Evolutionary conservation across 1,140 invertebrate genomes (phyloP), one percentile per base, ranked within the genome.

Genomic region (Megalonaias nervosa): DNA sequence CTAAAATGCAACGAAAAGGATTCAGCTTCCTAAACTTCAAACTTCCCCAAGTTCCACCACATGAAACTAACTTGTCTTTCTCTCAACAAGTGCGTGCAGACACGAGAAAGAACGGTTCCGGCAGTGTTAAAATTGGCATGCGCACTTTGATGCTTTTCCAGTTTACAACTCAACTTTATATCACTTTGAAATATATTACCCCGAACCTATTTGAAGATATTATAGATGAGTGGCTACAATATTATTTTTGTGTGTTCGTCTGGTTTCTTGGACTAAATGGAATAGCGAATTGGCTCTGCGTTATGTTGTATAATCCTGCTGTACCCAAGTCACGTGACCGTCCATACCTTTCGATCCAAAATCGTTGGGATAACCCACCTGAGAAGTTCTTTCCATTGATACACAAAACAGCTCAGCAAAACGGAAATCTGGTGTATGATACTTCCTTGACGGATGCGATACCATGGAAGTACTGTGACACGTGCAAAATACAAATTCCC

Each of bases 231-330:
- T 82, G 78, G 80, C 67, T 68, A 15, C 74, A 77, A 60, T 83
- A 85, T 62, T 85, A 80, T 69, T 67, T 85, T 16, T 83, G 83
- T 56, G 83, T 84, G 19, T 57, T 83, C 1, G 62, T 73, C 16
- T 74, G 72, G n/a, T 82, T 83, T 62, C 2, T 80, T 0, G 81
- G 71, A 55, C 48, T 80, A 5, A 76, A 83, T 67, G 67, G 66
- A 26, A n/a, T 74, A 16, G 82, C 83, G 15, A 85, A 87, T 70
- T 87, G 76, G 71, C 66, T 82, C 11, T 84, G 82, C 64, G 62
- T 74, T 17, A 74, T 81, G 12, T 74, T 76, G 4, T 84, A 82
- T 74, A 67, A 74, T 56, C 60, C 81, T 23, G 38, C 17, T 5
- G 76, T 71, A 38, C 23, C 17, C 21, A 84, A 69, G 57, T 74